Conservation (phyloP, 64 coral and sea anemone genomes). For the Anthopleura sola region DNA sequence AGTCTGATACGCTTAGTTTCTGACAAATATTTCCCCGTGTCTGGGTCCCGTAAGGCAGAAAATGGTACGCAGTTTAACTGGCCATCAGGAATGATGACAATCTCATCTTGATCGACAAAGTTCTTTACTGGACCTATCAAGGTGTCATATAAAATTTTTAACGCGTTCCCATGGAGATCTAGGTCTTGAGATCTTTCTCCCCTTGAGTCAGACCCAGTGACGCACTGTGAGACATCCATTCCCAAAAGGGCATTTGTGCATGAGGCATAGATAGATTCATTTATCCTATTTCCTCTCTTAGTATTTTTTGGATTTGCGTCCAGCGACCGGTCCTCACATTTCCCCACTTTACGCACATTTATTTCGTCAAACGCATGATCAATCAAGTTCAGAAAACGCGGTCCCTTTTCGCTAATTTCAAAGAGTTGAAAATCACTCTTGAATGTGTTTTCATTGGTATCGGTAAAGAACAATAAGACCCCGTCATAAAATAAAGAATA, state of each 20-base stretch:
- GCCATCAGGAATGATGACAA: slow-evolving; percentile 50
- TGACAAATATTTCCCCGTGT: slow-evolving; percentile 32
- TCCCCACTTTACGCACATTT: not conserved
- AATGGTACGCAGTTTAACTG: slow-evolving; percentile 31
- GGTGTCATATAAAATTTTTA: not conserved
- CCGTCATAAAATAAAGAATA: not conserved
- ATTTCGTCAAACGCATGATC: not conserved
- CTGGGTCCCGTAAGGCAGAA: slow-evolving; percentile 39
- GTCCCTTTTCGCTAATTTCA: not conserved
- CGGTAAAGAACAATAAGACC: too few species aligned
- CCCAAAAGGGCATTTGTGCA: not conserved
- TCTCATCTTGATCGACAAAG: not conserved
- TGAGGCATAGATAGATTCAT: not conserved
- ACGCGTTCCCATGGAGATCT: not conserved
- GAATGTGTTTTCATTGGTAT: too few species aligned
- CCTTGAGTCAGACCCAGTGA: too few species aligned
- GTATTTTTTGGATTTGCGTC: not conserved
- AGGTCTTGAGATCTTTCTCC: not conserved
- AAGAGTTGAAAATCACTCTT: not conserved
- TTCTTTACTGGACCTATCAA: not conserved
- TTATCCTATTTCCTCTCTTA: not conserved
- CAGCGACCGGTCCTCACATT: not conserved
- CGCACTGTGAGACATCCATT: too few species aligned
- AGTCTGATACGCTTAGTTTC: slow-evolving; percentile 20
- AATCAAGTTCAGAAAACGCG: not conserved